A percentile compares a stretch with the other conserved stretches of the same genome.
These are phyloP conservation scores for Muscicapa comitata DNA, from an alignment of 2,797 vertebrate species.

Conservation along the genomic window DNA sequence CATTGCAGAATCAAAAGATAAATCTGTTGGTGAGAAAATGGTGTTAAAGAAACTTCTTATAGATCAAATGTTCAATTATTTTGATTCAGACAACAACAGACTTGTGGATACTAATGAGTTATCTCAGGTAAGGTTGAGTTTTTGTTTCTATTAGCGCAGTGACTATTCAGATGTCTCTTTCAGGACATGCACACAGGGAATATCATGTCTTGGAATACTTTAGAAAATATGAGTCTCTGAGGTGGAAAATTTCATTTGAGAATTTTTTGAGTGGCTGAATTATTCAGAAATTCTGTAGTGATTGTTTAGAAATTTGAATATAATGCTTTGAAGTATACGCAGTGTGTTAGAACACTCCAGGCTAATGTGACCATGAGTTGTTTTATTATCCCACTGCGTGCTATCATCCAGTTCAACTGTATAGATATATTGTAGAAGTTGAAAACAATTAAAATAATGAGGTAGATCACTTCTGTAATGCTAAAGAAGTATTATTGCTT, in stretches of 20 bases:
- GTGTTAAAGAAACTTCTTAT: constrained; percentile 84
- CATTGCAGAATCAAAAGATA: constrained; percentile 71
- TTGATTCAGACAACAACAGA: constrained; percentile 86
- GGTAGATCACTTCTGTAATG: background rate
- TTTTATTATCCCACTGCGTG: background rate
- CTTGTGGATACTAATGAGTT: constrained; percentile 87
- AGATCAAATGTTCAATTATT: constrained; percentile 90
- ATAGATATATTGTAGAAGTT: background rate
- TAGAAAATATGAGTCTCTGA: background rate
- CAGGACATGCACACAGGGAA: background rate
- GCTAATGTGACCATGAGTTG: background rate
- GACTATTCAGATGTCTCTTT: background rate
- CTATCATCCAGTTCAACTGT: background rate
- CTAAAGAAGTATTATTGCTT: background rate
- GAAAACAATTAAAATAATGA: background rate
- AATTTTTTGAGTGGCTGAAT: background rate
- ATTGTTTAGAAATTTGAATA: background rate
- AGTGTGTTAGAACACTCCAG: background rate
- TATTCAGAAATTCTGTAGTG: background rate
- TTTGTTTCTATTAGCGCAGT: background rate
- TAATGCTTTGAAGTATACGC: background rate
- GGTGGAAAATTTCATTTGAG: background rate
- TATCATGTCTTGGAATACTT: background rate
- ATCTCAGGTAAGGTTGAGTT: constrained; percentile 82
- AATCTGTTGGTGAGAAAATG: constrained; percentile 77